Percentiles rank a stretch among this genome's conserved stretches.
phyloP scores from a whole-genome alignment of 1,140 invertebrate species.

The Bombus waltoni region DNA sequence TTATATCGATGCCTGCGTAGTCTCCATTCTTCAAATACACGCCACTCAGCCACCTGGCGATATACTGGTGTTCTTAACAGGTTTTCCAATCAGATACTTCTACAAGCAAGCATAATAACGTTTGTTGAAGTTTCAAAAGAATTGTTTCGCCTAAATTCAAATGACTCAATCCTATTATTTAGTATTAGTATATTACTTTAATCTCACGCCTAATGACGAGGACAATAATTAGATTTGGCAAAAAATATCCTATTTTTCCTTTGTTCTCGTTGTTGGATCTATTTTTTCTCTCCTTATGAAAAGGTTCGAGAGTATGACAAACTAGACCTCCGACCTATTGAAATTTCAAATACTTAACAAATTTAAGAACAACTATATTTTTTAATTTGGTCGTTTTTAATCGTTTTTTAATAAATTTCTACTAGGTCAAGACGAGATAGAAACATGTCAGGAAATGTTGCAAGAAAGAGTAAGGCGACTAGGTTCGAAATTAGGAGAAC shows the following conservation, averaged over 20 bases:
- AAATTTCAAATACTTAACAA: neutral
- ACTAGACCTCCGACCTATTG: neutral
- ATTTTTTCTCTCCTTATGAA: too few relatives aligned
- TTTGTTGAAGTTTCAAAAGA: neutral
- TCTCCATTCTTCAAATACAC: slow-evolving; percentile 98
- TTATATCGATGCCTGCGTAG: slow-evolving; percentile 98
- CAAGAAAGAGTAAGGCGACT: slow-evolving; percentile 94
- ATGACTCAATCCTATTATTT: too few relatives aligned
- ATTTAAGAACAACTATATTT: too few relatives aligned
- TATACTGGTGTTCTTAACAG: slow-evolving; percentile 98
- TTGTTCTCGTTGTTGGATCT: too few relatives aligned
- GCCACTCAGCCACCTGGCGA: slow-evolving; percentile 97
- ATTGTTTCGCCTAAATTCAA: neutral
- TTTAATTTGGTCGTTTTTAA: too few relatives aligned
- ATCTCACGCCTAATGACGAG: neutral
- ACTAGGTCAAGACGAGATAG: slow-evolving; percentile 93
- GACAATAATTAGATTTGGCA: too few relatives aligned
- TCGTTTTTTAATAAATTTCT: neutral
- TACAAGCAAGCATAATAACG: neutral
- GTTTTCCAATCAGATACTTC: slow-evolving; percentile 74
- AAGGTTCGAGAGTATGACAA: too few relatives aligned
- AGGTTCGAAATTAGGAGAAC: slow-evolving; percentile 96
- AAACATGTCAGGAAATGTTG: slow-evolving; percentile 96
- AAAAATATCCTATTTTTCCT: too few relatives aligned
- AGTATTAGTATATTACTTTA: slow-evolving; percentile 45